These are phyloP conservation scores for Archilochus colubris DNA, from an alignment of 2,113 vertebrate genomes.

Conservation along the genomic window DNA sequence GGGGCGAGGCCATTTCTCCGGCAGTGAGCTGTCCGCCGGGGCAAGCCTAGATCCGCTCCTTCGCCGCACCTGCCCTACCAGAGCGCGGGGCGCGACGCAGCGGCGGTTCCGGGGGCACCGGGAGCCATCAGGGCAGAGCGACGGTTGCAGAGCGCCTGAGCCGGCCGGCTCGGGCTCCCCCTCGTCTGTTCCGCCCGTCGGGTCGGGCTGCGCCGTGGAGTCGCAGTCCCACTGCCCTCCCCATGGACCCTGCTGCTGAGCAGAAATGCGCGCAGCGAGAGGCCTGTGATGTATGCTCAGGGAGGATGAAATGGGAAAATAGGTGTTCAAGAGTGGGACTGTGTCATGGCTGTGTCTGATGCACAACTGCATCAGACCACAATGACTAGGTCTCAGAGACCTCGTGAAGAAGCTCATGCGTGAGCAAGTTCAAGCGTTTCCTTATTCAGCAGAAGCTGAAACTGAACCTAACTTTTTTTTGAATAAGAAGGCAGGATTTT, in stretches of 20 bases:
- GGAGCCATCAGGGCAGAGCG: neutral
- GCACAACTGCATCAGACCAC: neutral
- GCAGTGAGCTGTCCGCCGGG: neutral
- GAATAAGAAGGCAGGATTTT: neutral
- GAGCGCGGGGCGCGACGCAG: neutral
- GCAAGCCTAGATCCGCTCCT: neutral
- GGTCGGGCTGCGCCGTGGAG: neutral
- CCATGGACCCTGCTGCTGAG: neutral
- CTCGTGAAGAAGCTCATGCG: neutral
- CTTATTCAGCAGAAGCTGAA: constrained; percentile 7
- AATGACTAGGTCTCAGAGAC: neutral
- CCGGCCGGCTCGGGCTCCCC: neutral
- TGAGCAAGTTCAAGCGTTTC: neutral
- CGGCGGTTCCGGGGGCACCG: neutral
- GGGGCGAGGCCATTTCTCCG: neutral
- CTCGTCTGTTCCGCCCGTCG: neutral
- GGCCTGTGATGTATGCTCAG: neutral
- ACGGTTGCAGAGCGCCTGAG: neutral
- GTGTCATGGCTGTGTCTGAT: neutral
- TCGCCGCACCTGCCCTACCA: neutral
- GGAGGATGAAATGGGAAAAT: neutral
- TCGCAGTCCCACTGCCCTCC: neutral
- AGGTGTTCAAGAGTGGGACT: neutral
- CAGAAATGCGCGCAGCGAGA: neutral
- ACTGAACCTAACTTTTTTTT: neutral